Base-by-base conservation (phyloP, 1,140 invertebrate genomes). In the Colletes latitarsis region DNA sequence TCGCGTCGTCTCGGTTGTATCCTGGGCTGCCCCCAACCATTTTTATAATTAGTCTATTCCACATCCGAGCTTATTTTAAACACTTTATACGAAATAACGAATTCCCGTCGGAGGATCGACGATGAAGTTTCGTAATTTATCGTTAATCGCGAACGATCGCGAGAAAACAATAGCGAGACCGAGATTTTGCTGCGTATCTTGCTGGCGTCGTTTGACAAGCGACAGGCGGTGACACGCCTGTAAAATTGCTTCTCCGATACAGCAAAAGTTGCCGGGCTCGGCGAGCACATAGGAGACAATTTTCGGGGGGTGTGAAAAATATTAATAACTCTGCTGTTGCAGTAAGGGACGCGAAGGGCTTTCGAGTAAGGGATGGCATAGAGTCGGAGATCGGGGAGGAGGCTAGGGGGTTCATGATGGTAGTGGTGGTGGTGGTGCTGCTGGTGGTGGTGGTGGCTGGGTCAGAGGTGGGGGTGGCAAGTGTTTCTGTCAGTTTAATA, bases 401-500 rank as follows among this genome's bases (percentile, higher is more conserved):
- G 82, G 86, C 85, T 52, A 68, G 62, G 58, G 90, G 92, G 92
- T 89, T 92, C 92, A 92, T 43, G 43, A 3, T 43, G 43, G 43
- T 43, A 9, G 43, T 43, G 43, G 43, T 43, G 43, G 43, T 9
- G 43, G 43, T 43, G 43, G 43, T 43, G 43, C 5, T 43, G 43
- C 1, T 43, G 43, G 49, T 49, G 10, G 49, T 49, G 49, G 49
- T 12, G 49, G 83, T 73, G 81, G 85, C 85, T 55, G 81, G 70
- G 53, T 71, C 63, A 77, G 77, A 71, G 64, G 66, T 70, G 89
- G 90, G 92, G 92, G 89, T 92, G 92, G 92, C 93, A 93, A 93
- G 93, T 93, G 93, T 93, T 93, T 93, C 93, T 93, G 93, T 93
- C 93, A 93, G 93, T 93, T 93, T 93, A 93, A 93, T 93, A 93